Conservation (phyloP, 2,113 vertebrate species). For the Recurvirostra avosetta region DNA sequence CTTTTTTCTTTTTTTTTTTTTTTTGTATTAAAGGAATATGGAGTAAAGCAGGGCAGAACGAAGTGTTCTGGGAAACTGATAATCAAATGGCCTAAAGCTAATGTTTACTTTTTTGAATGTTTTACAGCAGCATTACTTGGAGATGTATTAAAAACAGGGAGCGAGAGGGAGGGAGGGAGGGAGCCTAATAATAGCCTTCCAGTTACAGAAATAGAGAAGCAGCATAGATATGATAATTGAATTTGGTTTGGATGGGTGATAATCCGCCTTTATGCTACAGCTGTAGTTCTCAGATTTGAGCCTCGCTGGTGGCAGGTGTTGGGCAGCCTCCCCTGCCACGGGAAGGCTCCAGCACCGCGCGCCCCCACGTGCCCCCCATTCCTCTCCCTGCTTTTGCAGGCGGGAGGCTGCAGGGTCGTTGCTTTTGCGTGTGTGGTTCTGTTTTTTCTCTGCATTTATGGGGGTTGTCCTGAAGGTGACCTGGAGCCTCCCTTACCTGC, state of each 20-base stretch:
- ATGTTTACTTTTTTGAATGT: conserved; percentile 79
- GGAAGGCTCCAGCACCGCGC: not conserved
- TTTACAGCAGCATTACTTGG: conserved; percentile 76
- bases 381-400: not conserved
- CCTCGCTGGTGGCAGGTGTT: conserved; percentile 61
- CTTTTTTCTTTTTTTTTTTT: not conserved
- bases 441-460: not conserved
- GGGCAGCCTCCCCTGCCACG: not conserved
- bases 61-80: conserved; percentile 75
- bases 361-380: accelerated
- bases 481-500: not conserved
- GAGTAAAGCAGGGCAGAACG: conserved; percentile 73
- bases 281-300: conserved; percentile 78
- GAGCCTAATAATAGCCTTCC: conserved; percentile 80
- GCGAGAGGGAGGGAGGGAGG: conserved; percentile 52
- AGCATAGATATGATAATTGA: conserved; percentile 78
- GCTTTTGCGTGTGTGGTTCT: not conserved
- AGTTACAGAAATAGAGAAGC: conserved; percentile 75
- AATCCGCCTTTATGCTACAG: conserved; percentile 77
- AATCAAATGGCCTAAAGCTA: conserved; percentile 79
- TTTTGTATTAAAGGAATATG: conserved; percentile 65
- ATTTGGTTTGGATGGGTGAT: conserved; percentile 79
- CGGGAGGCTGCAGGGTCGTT: accelerated
- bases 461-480: not conserved
- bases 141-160: conserved; percentile 66